Conservation (phyloP, 2,888 invertebrate species). For the Epistrophella euchroma region DNA sequence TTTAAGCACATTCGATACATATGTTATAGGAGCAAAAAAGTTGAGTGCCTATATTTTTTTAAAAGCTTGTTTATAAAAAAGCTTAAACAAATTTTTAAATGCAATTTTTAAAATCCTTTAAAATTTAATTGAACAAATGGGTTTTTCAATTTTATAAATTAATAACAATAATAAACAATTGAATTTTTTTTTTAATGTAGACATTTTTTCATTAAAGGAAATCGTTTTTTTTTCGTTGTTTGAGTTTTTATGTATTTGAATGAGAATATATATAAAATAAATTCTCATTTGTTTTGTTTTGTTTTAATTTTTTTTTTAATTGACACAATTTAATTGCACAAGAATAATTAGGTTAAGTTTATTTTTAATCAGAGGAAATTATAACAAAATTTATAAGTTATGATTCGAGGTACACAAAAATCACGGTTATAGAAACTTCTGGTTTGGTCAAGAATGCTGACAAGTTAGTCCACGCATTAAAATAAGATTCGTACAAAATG, state of each 20-base stretch:
- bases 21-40: too few relatives aligned
- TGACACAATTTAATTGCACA: slow-evolving; percentile 66
- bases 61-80: not conserved
- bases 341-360: slow-evolving; percentile 1
- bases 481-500: too few relatives aligned
- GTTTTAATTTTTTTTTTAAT: slow-evolving; percentile 40
- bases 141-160: not conserved
- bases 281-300: not conserved
- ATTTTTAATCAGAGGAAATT: not conserved
- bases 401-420: not conserved
- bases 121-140: not conserved
- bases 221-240: slow-evolving; percentile 51
- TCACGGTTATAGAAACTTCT: not conserved
- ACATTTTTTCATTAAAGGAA: not conserved
- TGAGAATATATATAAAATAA: not conserved
- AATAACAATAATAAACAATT: not conserved
- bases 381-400: not conserved
- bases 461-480: too few relatives aligned
- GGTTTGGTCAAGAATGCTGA: too few relatives aligned
- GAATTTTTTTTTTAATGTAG: not conserved
- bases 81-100: not conserved
- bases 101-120: not conserved
- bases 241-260: slow-evolving; percentile 27
- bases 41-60: not conserved
- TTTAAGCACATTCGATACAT: not conserved